A percentile compares a stretch with the other conserved stretches of the same genome.
Evolutionary conservation across 1,140 invertebrate species (phyloP).

Genomic region (Amyelois transitella): DNA sequence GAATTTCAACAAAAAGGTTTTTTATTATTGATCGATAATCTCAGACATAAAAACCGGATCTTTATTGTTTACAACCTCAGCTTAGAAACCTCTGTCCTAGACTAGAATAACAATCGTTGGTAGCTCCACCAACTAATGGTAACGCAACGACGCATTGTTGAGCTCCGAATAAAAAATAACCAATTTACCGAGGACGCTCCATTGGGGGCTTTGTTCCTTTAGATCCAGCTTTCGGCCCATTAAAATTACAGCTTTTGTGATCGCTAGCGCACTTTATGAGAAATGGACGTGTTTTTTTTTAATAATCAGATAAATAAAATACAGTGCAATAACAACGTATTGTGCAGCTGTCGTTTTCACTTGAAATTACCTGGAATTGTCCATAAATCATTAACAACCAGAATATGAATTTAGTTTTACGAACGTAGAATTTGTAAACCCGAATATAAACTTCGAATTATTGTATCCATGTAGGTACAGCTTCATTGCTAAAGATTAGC

Average conservation of each 20-base stretch:
- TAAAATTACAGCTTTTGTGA: not conserved
- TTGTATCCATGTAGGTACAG: too few relatives aligned
- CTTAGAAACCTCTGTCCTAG: not conserved
- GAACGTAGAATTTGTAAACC: too few relatives aligned
- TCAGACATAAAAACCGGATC: too few relatives aligned
- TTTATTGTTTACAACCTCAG: too few relatives aligned
- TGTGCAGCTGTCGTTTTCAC: not conserved
- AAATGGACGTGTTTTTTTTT: not conserved
- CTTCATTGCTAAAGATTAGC: too few relatives aligned
- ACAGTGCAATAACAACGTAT: too few relatives aligned
- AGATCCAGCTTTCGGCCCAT: not conserved
- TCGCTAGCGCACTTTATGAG: not conserved
- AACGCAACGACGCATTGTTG: not conserved
- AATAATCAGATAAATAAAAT: not conserved
- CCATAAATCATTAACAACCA: too few relatives aligned
- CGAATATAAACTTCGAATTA: too few relatives aligned
- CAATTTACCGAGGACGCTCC: not conserved
- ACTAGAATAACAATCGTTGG: not conserved
- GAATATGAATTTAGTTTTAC: too few relatives aligned
- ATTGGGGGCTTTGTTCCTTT: not conserved
- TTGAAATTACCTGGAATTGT: too few relatives aligned
- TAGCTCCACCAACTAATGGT: not conserved
- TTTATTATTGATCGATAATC: too few relatives aligned
- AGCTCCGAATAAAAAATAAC: not conserved
- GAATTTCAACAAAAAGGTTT: too few relatives aligned